Evolutionary conservation across 2,797 vertebrate genomes (phyloP).

Genomic region (Nyctibius grandis): DNA sequence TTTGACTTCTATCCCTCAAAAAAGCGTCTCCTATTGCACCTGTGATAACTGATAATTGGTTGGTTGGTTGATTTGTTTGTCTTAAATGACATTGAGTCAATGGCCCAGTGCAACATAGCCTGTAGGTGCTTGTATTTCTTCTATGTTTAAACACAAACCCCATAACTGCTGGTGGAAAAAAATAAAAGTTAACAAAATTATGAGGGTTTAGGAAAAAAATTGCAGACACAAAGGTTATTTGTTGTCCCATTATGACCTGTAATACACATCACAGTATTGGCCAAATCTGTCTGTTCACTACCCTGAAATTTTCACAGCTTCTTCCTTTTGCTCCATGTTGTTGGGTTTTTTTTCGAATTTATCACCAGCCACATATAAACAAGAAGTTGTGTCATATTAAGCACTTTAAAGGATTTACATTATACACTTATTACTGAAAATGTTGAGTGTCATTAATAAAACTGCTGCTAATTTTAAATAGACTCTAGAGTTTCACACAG

Average conservation of each 20-base stretch:
- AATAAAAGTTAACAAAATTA: not conserved
- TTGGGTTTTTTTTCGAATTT: not conserved
- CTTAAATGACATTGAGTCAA: not conserved
- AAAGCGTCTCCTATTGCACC: not conserved
- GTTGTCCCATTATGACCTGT: not conserved
- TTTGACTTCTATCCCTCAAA: not conserved
- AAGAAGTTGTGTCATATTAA: not conserved
- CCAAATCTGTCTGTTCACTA: not conserved
- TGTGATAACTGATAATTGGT: no score
- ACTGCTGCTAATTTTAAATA: slow-evolving; percentile 23
- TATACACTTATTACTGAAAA: not conserved
- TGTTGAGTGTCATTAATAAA: slow-evolving; percentile 10
- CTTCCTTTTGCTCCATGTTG: not conserved
- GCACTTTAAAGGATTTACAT: not conserved
- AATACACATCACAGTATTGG: not conserved
- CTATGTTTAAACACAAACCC: not conserved
- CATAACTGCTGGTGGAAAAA: not conserved
- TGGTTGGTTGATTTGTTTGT: not conserved
- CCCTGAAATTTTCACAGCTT: not conserved
- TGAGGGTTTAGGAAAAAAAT: not conserved
- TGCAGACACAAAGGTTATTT: not conserved
- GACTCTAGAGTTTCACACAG: not conserved
- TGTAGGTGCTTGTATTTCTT: not conserved
- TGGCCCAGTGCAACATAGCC: no score
- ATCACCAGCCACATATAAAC: not conserved